Base-by-base conservation (phyloP, 2,797 vertebrate genomes). In the Peromyscus eremicus region DNA sequence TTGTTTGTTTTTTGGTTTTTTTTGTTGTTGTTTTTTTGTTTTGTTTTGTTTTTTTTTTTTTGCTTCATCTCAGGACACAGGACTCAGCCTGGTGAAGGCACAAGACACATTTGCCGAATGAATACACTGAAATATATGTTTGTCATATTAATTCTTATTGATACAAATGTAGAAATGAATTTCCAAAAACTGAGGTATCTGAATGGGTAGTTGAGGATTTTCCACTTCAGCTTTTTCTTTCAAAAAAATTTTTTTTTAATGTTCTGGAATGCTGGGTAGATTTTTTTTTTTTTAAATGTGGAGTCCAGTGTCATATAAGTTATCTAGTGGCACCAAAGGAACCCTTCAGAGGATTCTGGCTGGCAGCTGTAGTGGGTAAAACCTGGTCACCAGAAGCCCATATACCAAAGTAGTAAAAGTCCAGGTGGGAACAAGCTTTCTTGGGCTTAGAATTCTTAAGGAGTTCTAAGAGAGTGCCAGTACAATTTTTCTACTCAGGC, bases 101-200 rank as follows among this genome's bases (percentile, higher is more conserved):
- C 9, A 52, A 0, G 23, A 70, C 57, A 76, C 76, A 66, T 81
- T 81, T 92, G 55, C 5, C 29, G 52, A 87, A 93, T 76, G 25
- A n/a, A 29, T 75, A 25, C 29, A 17, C 19, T 83, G 55, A 89
- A 66, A 32, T 32, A 21, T 14, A 66, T 32, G 75, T 46, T 40
- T 25, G n/a, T 87, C 55, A 76, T 84, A 40, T 81, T 17, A 16
- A 49, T 82, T 52, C 79, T 92, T 49, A 55, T 55, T 55, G 81
- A 55, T 92, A 92, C 57, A 92, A 93, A 91, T 73, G 23, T 6
- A 77, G 92, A 89, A 90, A 80, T 11, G 46, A 83, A 62, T 55
- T 81, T 62, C 29, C n/a, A 37, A 2, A 81, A 83, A 68, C 11
- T 77, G 68, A 82, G 43, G 46, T n/a, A 91, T 34, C 77, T 57